phyloP scores from a whole-genome alignment of 2,113 vertebrate genomes.

The Sardina pilchardus region DNA sequence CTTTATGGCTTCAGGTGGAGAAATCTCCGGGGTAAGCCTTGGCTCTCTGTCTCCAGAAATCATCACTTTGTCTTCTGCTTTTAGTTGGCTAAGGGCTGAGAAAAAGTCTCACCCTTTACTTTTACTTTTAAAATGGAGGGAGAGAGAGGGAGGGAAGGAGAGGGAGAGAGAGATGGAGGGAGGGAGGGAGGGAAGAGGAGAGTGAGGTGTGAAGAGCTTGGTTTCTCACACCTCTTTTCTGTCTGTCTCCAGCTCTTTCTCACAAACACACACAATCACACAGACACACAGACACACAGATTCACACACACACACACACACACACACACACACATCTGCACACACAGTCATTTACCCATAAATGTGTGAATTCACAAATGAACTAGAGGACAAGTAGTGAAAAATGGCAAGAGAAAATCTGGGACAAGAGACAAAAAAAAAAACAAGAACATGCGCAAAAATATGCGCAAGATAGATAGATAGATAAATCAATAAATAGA shows the following conservation, averaged over 20 bases:
- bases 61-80: slow-evolving; percentile 20
- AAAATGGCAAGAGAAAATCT: slow-evolving; percentile 27
- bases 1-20: not conserved
- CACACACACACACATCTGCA: not conserved
- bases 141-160: slow-evolving; percentile 34
- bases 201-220: slow-evolving; percentile 51
- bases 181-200: slow-evolving; percentile 43
- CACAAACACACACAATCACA: too few relatives aligned
- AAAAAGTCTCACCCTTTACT: slow-evolving; percentile 51
- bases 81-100: slow-evolving; percentile 51
- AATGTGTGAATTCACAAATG: slow-evolving; percentile 8
- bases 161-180: slow-evolving; percentile 27
- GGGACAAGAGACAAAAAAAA: not conserved
- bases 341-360: not conserved
- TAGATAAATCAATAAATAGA: not conserved
- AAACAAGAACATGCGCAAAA: not conserved
- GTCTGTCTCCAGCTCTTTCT: not conserved
- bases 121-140: not conserved
- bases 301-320: too few relatives aligned
- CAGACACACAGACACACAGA: too few relatives aligned
- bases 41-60: slow-evolving; percentile 31
- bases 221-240: not conserved
- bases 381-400: slow-evolving; percentile 55
- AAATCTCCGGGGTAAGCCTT: slow-evolving; percentile 33
- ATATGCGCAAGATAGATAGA: slow-evolving; percentile 22